Evolutionary conservation across 2,888 invertebrate species (phyloP).

Genomic region (Portevinia maculata): DNA sequence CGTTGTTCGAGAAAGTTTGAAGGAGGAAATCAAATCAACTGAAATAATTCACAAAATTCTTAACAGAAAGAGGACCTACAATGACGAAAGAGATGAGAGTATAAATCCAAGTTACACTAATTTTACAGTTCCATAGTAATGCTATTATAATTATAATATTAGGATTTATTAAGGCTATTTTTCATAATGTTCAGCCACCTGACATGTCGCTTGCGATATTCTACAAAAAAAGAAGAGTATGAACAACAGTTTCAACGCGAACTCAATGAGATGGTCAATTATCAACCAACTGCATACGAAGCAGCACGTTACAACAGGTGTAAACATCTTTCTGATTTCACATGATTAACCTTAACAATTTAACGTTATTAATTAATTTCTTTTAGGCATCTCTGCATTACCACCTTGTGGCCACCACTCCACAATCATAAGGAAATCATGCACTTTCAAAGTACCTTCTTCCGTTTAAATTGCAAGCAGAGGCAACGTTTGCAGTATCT

Average conservation of each 20-base stretch:
- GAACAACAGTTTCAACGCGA: slow-evolving; percentile 76
- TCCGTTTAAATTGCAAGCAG: slow-evolving; percentile 68
- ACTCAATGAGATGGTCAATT: slow-evolving; percentile 68
- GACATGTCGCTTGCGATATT: slow-evolving; percentile 75
- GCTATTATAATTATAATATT: neutral
- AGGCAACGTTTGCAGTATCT: slow-evolving; percentile 72
- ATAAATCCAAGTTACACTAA: slow-evolving; percentile 74
- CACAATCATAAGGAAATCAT: slow-evolving; percentile 76
- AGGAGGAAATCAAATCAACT: too few relatives aligned
- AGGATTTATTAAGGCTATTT: neutral
- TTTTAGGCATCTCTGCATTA: slow-evolving; percentile 75
- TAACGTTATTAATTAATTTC: neutral
- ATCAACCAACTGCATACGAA: slow-evolving; percentile 75
- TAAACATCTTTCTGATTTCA: neutral
- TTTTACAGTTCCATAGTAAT: slow-evolving; percentile 76
- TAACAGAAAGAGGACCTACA: neutral
- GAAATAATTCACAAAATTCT: slow-evolving; percentile 39
- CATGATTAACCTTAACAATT: too few relatives aligned
- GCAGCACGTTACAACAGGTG: slow-evolving; percentile 77
- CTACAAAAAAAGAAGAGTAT: slow-evolving; percentile 48
- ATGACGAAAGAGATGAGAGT: slow-evolving; percentile 71
- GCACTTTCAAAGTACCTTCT: slow-evolving; percentile 70
- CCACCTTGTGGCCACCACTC: slow-evolving; percentile 78
- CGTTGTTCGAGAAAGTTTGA: too few relatives aligned
- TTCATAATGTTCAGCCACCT: slow-evolving; percentile 45